Conservation (phyloP, 1,140 invertebrate genomes). For the Drosophila mojavensis region DNA sequence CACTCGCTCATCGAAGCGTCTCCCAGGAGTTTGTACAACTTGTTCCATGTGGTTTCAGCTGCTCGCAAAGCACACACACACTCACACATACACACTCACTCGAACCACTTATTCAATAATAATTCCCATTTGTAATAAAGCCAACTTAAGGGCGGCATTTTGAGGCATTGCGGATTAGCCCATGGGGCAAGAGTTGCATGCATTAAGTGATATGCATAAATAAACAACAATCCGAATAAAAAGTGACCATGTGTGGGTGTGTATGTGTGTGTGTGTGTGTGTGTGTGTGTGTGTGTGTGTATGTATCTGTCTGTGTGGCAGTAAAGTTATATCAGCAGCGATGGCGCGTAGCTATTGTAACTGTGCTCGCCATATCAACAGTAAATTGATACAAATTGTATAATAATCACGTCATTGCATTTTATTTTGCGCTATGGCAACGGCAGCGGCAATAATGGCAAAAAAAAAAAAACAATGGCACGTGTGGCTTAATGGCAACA, state of each 20-base stretch:
- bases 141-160: slow-evolving; percentile 30
- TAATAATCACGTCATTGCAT: slow-evolving; percentile 80
- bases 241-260: too few relatives aligned
- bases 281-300: too few relatives aligned
- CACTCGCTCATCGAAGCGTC: neutral
- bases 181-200: slow-evolving; percentile 9
- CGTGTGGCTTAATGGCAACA: slow-evolving; percentile 35
- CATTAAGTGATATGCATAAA: slow-evolving; percentile 70
- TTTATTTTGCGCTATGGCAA: slow-evolving; percentile 54
- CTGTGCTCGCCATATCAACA: slow-evolving; percentile 9
- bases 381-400: slow-evolving; percentile 81
- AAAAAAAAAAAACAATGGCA: slow-evolving; percentile 22
- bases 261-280: too few relatives aligned
- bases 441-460: slow-evolving; percentile 17
- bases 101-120: slow-evolving; percentile 53
- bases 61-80: slow-evolving; percentile 19
- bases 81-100: neutral
- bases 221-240: slow-evolving; percentile 48
- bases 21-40: slow-evolving; percentile 48
- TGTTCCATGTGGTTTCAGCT: slow-evolving; percentile 36
- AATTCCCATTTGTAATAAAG: slow-evolving; percentile 54
- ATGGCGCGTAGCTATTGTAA: neutral
- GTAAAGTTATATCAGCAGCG: too few relatives aligned
- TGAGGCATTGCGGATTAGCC: slow-evolving; percentile 18
- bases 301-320: too few relatives aligned